These are phyloP conservation scores for Ploceus nigricollis DNA, from an alignment of 2,113 vertebrate species.

Conservation along the genomic window DNA sequence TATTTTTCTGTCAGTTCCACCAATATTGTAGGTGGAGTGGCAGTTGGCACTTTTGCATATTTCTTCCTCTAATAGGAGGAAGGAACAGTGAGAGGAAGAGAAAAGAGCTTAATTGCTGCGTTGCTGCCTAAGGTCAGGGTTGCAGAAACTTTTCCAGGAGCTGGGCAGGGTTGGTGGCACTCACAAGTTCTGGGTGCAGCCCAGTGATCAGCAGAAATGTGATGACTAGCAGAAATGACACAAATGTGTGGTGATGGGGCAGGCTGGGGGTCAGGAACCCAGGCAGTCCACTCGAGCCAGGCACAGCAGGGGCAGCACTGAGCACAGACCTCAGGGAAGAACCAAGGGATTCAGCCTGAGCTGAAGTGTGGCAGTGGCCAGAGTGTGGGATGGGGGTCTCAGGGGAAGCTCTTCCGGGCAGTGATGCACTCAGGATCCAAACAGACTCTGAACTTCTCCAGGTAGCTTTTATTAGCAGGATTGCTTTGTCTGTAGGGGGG, in stretches of 20 bases:
- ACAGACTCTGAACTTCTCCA: not conserved
- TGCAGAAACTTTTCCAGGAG: not conserved
- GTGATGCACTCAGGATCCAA: not conserved
- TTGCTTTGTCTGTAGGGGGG: fast-evolving
- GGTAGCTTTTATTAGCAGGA: not conserved
- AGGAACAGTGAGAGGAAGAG: not conserved
- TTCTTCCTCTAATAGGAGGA: not conserved
- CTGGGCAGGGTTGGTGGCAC: not conserved
- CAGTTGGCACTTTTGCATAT: not conserved
- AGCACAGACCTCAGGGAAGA: not conserved
- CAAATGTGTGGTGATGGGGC: not conserved
- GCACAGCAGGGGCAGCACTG: not conserved
- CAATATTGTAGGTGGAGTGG: not conserved
- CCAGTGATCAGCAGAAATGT: not conserved
- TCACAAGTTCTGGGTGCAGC: not conserved
- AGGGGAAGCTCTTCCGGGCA: not conserved
- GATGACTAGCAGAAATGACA: not conserved
- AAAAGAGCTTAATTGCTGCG: not conserved
- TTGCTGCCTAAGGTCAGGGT: not conserved
- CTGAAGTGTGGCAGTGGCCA: not conserved
- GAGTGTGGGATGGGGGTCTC: not conserved
- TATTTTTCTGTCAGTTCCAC: not conserved
- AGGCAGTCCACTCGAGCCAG: not conserved
- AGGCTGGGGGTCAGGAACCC: not conserved
- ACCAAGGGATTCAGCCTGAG: not conserved